Evolutionary conservation across 2,113 vertebrate genomes (phyloP), one percentile per base, ranked within the genome.

Genomic region (Bolborhynchus lineola): DNA sequence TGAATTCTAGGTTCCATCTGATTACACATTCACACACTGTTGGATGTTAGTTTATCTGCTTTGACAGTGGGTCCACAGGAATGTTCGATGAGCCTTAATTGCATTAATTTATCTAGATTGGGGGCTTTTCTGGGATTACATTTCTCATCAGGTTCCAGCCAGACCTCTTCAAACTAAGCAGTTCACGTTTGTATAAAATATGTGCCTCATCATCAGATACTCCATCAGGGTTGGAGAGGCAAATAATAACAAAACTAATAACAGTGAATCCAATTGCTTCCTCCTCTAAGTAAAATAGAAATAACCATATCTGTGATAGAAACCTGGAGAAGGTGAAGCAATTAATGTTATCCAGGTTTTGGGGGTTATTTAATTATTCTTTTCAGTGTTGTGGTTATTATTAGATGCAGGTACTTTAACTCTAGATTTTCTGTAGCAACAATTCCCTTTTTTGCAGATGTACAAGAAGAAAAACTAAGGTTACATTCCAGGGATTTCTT

Each of bases 41-140:
- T 85, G 84, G 46, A 21, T 84, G 82, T 33, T 82, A 93, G 68
- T 79, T 95, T 86, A 96, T 95, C 77, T 75, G 62, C 81, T 90
- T 72, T 95, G 96, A 96, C 84, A 86, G 62, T 55, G 72, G 52
- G 86, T 79, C 52, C 71, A 60, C 78, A 82, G 46, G 26, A 95
- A 52, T 37, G 44, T 65, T 92, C 9, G 3, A 82, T 59, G 81
- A 89, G 57, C 82, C 35, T 91, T 95, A 96, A 97, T 97, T 91
- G 86, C 13, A 4, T 91, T 96, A 95, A 96, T 95, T 97, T 95
- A 46, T 70, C 59, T 81, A 90, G 92, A 91, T 35, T 5, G 1
- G 16, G 55, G 55, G 15, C 42, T 76, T 91, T 94, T 84, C 62
- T 89, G 60, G 35, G 67, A 67, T 90, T 70, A 68, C 28, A 64